These are phyloP conservation scores for Gallinago paraguaiae DNA, from an alignment of 2,113 vertebrate genomes.

Conservation along the genomic window DNA sequence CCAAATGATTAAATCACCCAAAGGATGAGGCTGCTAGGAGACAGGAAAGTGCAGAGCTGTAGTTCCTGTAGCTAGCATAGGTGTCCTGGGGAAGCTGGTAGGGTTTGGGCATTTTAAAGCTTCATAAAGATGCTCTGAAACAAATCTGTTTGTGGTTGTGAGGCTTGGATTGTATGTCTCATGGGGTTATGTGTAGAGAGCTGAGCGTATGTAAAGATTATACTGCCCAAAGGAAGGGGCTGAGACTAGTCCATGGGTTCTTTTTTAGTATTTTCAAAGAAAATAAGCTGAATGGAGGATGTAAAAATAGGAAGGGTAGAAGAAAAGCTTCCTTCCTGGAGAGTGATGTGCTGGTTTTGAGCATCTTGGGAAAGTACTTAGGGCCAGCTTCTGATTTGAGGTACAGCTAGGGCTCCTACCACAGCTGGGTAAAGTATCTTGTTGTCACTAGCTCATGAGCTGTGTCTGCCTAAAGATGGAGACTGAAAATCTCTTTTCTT, in stretches of 20 bases:
- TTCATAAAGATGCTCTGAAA: neutral
- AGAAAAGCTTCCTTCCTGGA: neutral
- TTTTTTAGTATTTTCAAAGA: neutral
- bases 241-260: neutral
- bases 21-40: neutral
- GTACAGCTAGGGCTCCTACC: neutral
- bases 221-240: neutral
- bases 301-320: neutral
- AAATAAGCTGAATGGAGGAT: neutral
- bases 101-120: neutral
- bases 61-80: rapidly evolving
- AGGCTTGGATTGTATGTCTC: neutral
- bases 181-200: rapidly evolving
- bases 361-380: neutral
- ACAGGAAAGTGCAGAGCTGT: rapidly evolving
- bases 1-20: no score
- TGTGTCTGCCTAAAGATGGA: neutral
- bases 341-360: neutral
- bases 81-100: no score
- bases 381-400: neutral
- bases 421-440: neutral
- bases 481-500: neutral
- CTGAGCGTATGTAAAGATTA: neutral
- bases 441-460: neutral
- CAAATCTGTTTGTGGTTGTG: no score